Evolutionary conservation across 2,888 invertebrate genomes (phyloP).

Genomic region (Mactromeris polynyma): DNA sequence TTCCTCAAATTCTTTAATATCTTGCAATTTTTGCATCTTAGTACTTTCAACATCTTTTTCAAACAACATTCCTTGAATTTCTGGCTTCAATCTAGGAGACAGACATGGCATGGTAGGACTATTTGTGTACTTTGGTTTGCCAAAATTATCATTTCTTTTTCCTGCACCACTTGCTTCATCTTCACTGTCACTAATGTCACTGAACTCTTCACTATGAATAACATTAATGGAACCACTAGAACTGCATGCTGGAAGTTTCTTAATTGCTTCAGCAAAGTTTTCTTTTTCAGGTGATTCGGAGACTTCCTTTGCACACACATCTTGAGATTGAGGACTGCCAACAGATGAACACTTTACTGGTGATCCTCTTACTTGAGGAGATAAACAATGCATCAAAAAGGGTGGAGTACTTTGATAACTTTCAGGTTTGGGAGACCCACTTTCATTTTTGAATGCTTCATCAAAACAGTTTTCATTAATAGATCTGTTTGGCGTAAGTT

Average conservation of each 20-base stretch:
- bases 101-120: slow-evolving; percentile 37
- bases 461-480: slow-evolving; percentile 13
- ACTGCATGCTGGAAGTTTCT: slow-evolving; percentile 54
- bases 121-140: slow-evolving; percentile 31
- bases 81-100: slow-evolving; percentile 7
- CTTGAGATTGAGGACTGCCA: neutral
- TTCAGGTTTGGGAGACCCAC: neutral
- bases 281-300: slow-evolving; percentile 28
- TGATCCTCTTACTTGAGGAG: slow-evolving; percentile 60
- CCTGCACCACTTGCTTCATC: slow-evolving; percentile 43
- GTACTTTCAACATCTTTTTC: slow-evolving; percentile 22
- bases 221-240: slow-evolving; percentile 68
- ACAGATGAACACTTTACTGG: slow-evolving; percentile 31
- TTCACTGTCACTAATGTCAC: slow-evolving; percentile 75
- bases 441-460: neutral
- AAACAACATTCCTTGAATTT: neutral
- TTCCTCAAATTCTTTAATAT: slow-evolving; percentile 66
- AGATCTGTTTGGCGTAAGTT: slow-evolving; percentile 56
- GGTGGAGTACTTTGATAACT: slow-evolving; percentile 52
- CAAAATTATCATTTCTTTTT: slow-evolving; percentile 8
- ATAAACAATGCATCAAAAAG: slow-evolving; percentile 62
- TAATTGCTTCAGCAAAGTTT: slow-evolving; percentile 9
- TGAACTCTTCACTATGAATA: slow-evolving; percentile 74
- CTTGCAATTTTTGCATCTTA: slow-evolving; percentile 52
- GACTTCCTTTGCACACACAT: neutral